Base-by-base conservation (phyloP, 2,888 invertebrate genomes). In the Amphipoea oculea region DNA sequence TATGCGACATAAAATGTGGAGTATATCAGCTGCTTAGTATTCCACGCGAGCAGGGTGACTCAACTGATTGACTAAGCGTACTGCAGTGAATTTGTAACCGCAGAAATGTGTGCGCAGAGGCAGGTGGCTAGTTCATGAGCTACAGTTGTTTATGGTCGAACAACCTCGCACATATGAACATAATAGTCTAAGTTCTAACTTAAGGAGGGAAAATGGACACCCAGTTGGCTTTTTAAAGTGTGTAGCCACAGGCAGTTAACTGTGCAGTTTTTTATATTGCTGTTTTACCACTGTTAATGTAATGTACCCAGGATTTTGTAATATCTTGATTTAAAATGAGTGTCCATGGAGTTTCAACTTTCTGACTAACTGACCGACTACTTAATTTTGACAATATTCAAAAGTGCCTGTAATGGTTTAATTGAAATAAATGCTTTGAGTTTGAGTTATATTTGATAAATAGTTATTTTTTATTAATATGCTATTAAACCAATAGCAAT, bases 11-110 rank as follows among this genome's bases (percentile, higher is more conserved):
- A 68, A 71, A 68, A 86, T 86, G 29, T 76, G 71, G 79, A 76
- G 73, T 72, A 68, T 73, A 84, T 67, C 60, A 68, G 48, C 76
- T 83, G 57, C 29, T 85, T 85, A 69, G 72, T 86, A 86, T 85
- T 74, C 85, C 48, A 63, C 68, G 65, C 72, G 29, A 60, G 70
- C 20, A 23, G n/a, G 45, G 71, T 84, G 85, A 85, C 36, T 86
- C 84, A 79, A 78, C 78, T 60, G 86, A 79, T 83, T 79, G 76
- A 85, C 86, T 74, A 74, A 83, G 62, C 71, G 63, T 40, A 60
- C n/a, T 65, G 78, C 66, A 54, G 74, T 63, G 57, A 17, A 48
- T 48, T 85, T 72, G 71, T 67, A 48, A 68, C 86, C 79, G 42
- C 83, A 79, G 65, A 75, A 54, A 66, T 82, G 62, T 84, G 40